Evolutionary conservation across 1,140 invertebrate species (phyloP), one percentile per base, ranked within the genome.

Genomic region (Rhopalosiphum maidis): DNA sequence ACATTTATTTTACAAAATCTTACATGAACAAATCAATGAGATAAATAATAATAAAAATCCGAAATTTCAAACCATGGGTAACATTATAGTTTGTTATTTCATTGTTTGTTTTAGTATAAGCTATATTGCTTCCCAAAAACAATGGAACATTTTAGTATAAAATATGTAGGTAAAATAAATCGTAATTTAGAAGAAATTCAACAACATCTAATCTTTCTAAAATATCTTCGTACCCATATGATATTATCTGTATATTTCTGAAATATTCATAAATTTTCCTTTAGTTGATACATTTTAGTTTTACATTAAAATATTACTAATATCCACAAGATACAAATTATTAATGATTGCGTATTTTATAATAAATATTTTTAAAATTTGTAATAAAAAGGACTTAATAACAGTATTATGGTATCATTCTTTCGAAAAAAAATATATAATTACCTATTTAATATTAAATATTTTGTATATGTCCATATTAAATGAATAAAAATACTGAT

Each of bases 71-170:
- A 60, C 89, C 21, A 68, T 90, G 89, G 89, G 89, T 90, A 90
- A 60, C 89, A 90, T 90, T 90, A 90, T 90, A 90, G 89, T 90
- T 90, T 90, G 89, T 90, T 60, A 90, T 90, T 90, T 90, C 37
- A 90, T 90, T 90, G 54, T 90, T 46, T 90, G 37, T 90, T 90
- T 68, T 90, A 90, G 89, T 90, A 90, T 90, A 90, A 90, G 89
- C 89, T 90, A 90, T 90, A 90, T 90, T 90, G 89, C 89, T 68
- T 41, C 89, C 89, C 89, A 68, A 68, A 60, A 90, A 11, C 30
- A 48, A 35, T 51, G 51, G 7, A 51, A 43, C 25, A 85, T 43
- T 18, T 22, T 85, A 11, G 23, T 41, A 85, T 43, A 41, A 43
- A 41, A 4, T 15, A n/a, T 68, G 30, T 18, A 68, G 30, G 60